Conservation (phyloP, 2,888 invertebrate species). For the Acrobasis repandana region DNA sequence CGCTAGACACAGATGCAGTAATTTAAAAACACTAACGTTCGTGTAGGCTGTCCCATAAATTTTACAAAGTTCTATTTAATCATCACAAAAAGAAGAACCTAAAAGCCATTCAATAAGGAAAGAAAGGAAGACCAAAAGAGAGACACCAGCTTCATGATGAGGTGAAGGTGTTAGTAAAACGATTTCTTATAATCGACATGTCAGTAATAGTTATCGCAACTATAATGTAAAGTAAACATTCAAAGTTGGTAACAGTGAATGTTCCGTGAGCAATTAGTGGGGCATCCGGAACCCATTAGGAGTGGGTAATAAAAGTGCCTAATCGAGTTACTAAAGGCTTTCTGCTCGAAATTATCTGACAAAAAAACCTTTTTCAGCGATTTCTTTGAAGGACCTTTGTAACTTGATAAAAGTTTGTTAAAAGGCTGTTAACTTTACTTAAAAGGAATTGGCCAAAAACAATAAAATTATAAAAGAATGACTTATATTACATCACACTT, state of each 20-base stretch:
- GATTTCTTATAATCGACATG: not conserved
- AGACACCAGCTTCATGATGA: too few species aligned
- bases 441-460: constrained; percentile 6
- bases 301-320: constrained; percentile 37
- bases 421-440: constrained; percentile 8
- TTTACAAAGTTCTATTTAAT: too few species aligned
- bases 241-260: constrained; percentile 28
- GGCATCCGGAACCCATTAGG: constrained; percentile 43
- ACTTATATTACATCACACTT: not conserved
- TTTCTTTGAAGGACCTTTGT: constrained; percentile 13
- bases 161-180: too few species aligned
- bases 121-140: too few species aligned
- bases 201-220: not conserved
- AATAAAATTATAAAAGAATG: not conserved
- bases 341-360: constrained; percentile 29
- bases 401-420: not conserved
- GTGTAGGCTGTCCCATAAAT: too few species aligned
- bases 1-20: too few species aligned
- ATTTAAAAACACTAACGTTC: too few species aligned
- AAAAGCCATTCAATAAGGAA: too few species aligned
- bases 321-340: constrained; percentile 33
- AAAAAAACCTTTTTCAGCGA: not conserved
- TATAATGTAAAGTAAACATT: constrained; percentile 27
- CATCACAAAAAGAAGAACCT: too few species aligned
- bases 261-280: constrained; percentile 39